Evolutionary conservation across 2,113 vertebrate genomes (phyloP).

Genomic region (Polypterus senegalus): DNA sequence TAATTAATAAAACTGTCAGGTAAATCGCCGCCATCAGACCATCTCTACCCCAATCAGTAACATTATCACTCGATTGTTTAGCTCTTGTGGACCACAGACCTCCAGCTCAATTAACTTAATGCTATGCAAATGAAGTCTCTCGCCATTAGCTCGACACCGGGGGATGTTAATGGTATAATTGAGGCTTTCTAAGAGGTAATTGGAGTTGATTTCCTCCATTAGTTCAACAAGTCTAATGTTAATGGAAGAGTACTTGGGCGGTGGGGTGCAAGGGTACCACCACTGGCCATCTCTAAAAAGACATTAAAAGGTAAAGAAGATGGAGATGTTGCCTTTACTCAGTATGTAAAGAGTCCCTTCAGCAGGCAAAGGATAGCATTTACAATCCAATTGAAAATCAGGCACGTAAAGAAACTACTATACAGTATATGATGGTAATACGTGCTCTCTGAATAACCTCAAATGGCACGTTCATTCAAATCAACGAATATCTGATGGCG

Average conservation of each 20-base stretch:
- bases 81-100: constrained; percentile 47
- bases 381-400: no score
- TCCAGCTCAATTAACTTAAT: constrained; percentile 91
- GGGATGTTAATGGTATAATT: constrained; percentile 86
- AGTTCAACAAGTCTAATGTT: constrained; percentile 71
- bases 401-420: no score
- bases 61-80: constrained; percentile 59
- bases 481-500: no score
- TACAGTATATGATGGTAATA: no score
- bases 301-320: no score
- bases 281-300: constrained; percentile 19
- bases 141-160: constrained; percentile 67
- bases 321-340: no score
- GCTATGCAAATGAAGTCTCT: constrained; percentile 90
- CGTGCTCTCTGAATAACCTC: no score
- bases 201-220: constrained; percentile 68
- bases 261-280: constrained; percentile 27
- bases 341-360: no score
- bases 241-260: constrained; percentile 31
- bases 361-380: no score
- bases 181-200: constrained; percentile 83
- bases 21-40: constrained; percentile 67
- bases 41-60: constrained; percentile 76
- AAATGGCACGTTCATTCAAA: no score
- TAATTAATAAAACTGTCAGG: constrained; percentile 94